phyloP scores from a whole-genome alignment of 2,888 invertebrate genomes.

The Meteorus cinctellus region DNA sequence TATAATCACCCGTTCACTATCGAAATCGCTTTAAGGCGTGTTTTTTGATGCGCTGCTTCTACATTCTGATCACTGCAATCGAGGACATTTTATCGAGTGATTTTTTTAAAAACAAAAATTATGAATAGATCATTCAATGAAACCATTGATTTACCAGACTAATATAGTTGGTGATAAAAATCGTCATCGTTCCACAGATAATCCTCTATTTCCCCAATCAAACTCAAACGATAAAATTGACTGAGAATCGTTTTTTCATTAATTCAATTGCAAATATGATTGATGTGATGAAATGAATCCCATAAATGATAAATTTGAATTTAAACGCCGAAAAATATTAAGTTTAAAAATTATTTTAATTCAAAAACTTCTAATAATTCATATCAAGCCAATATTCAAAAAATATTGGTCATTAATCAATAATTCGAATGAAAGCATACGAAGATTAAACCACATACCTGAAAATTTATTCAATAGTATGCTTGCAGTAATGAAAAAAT shows the following conservation, averaged over 20 bases:
- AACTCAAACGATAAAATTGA: background rate
- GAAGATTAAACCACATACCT: no score
- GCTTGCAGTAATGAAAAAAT: background rate
- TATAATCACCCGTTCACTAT: background rate
- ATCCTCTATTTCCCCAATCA: background rate
- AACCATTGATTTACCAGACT: background rate
- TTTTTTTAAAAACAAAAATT: background rate
- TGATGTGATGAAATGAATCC: no score
- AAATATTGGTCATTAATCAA: no score
- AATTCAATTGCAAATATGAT: no score
- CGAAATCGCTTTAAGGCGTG: background rate
- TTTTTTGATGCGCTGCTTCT: slow-evolving; percentile 8
- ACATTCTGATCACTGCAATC: slow-evolving; percentile 30
- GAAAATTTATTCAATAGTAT: no score
- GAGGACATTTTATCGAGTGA: slow-evolving; percentile 16
- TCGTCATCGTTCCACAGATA: background rate
- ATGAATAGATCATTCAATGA: background rate
- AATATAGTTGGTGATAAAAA: background rate
- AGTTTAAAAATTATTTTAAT: no score
- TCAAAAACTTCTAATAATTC: no score
- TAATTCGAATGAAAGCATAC: no score
- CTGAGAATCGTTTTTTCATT: no score
- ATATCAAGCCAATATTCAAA: no score
- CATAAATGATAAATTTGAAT: no score
- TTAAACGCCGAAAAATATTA: no score